Base-by-base conservation (phyloP, 2,888 invertebrate genomes). In the Cabera pusaria region DNA sequence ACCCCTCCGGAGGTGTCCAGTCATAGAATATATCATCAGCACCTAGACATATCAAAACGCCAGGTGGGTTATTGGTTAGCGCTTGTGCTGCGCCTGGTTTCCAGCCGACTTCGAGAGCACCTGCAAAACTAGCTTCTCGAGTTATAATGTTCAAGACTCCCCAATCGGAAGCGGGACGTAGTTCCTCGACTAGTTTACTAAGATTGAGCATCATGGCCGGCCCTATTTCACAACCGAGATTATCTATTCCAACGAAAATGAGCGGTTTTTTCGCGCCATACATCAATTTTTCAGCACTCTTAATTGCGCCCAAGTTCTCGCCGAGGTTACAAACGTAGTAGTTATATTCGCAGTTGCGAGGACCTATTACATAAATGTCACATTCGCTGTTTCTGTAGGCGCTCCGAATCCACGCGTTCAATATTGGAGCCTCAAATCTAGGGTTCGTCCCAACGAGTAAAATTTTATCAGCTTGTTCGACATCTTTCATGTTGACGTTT, bases 391-490 rank as follows among this genome's bases (percentile, higher is more conserved):
- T 94, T 19, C 97, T 90, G 79, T 95, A 99, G 29, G 95, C 93
- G 81, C 98, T 98, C 32, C 99, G 92, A 50, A 99, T 93, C 70
- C 99, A 93, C 0, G 98, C 94, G 74, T 99, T 99, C 28, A 99
- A 89, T 28, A 99, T 88, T 0, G 99, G 98, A 5, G 99, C 99
- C 85, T 99, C 99, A 71, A 96, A 98, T 52, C 99, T 92, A 1
- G 99, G 98, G 89, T 99, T 99, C 1, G 98, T 98, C 25, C 99
- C 99, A 42, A 99, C 92, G 19, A 99, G 86, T 10, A 99, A 75
- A 41, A 99, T 93, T 47, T 94, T 92, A 83, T 99, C 99, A 6
- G 98, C 96, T 29, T 59, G 48, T 7, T 53, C 56, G 11, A 86
- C 54, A 60, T 98, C 95, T 81, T 98, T 98, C 49, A 98, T 91